Percentiles rank a stretch among this genome's conserved stretches.
Conservation (phyloP, 2,888 invertebrate genomes). For the Nomada lathburiana region DNA sequence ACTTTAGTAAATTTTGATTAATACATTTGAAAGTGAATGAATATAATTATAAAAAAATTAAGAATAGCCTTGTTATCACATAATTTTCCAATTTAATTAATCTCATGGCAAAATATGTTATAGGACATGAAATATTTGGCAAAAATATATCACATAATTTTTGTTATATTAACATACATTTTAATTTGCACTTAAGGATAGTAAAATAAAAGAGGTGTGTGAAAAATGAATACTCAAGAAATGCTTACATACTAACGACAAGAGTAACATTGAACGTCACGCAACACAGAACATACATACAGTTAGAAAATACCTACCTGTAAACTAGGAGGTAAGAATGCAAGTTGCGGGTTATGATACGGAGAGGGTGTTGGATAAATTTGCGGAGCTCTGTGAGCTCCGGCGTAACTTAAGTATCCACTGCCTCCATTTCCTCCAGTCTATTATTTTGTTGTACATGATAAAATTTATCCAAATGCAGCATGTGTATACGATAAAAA, state of each 20-base stretch:
- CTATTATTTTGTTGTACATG: slow-evolving; percentile 75
- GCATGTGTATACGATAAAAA: slow-evolving; percentile 76
- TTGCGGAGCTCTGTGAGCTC: slow-evolving; percentile 83
- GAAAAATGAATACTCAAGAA: not conserved
- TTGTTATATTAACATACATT: not conserved
- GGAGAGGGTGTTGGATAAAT: slow-evolving; percentile 83
- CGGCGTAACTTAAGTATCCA: slow-evolving; percentile 81
- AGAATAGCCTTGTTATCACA: too few relatives aligned
- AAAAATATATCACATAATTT: not conserved
- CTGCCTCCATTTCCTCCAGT: slow-evolving; percentile 80
- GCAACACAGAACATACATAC: not conserved
- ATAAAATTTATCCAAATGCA: slow-evolving; percentile 80
- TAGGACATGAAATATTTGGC: not conserved
- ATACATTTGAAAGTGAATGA: not conserved
- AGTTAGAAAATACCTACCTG: slow-evolving; percentile 74
- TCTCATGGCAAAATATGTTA: not conserved
- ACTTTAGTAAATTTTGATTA: not conserved
- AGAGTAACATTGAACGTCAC: not conserved
- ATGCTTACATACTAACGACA: not conserved
- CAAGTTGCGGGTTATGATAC: slow-evolving; percentile 83
- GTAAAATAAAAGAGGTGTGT: not conserved
- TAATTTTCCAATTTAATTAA: not conserved
- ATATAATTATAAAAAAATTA: not conserved
- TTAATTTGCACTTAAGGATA: not conserved
- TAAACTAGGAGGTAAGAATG: slow-evolving; percentile 83